Base-by-base conservation (phyloP, 2,888 invertebrate species). In the Tipula confusa region DNA sequence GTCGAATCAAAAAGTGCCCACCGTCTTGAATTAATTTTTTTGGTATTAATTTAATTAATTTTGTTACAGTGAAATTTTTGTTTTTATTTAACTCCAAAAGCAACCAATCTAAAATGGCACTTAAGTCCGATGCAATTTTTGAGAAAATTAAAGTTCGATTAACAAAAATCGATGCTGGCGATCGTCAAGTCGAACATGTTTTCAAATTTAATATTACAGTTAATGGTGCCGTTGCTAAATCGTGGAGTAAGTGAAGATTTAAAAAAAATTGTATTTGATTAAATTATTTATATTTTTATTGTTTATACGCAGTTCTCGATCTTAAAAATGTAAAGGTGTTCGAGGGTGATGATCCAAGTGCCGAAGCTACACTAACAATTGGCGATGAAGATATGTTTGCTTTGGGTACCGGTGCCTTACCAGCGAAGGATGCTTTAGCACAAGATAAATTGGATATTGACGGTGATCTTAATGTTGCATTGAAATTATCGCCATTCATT, bases 361-460 rank as follows among this genome's bases (percentile, higher is more conserved):
- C 43, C 28, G 84, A 84, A 83, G 84, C 84, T 79, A 85, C 85
- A 29, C 79, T 86, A 9, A 86, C 82, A 9, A 84, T 85, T 38
- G 83, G 84, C 15, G 85, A 85, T 83, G 84, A 85, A 24, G 82
- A 83, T 38, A 83, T 86, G 79, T 84, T 84, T 13, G 84, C 82
- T 3, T 83, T 86, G 36, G 83, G 83, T n/a, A 84, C 80, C 13
- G 84, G 84, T 9, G 79, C 84, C 83, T 13, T 85, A 9, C 83
- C 83, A 2, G 84, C 85, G 6, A 84, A 84, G 79, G 83, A 84
- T 9, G 86, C 86, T 15, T 29, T 85, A 11, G 84, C 83, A 3
- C 84, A 85, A 48, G 85, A 84, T 64, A 84, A 84, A 84, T 83
- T 86, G n/a, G 84, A 84, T 24, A 83, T 85, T 81, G 86, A 86